Evolutionary conservation across 2,797 vertebrate species (phyloP), one percentile per base, ranked within the genome.

Genomic region (Hydrolagus colliei): DNA sequence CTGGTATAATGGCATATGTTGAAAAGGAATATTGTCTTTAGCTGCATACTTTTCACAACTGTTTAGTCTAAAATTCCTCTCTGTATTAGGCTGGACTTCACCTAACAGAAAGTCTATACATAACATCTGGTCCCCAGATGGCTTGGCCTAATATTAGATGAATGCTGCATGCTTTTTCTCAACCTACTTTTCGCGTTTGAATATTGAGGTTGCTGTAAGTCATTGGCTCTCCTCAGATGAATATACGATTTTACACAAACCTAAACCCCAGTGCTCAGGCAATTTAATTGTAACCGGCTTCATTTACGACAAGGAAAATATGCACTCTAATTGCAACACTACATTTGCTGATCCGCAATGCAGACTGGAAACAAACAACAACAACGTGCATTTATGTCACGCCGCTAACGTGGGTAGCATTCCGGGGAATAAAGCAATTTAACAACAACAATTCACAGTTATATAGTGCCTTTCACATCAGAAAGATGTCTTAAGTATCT

Each of bases 51-150:
- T 90, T 90, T 88, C 86, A 87, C 87, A 88, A 86, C 86, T 92
- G 91, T 91, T 94, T 93, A 93, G 91, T 91, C 92, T 93, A 88
- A 91, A 89, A 91, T 90, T 89, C 87, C 27, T 74, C 80, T 86
- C 89, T 88, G 86, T 88, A 72, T 35, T 67, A 88, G 88, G 89
- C 86, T 89, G 85, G 85, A 88, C 52, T 86, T 88, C 89, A 88
- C 86, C 84, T 90, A 87, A 89, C 87, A 20, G 88, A 90, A 87
- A 52, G 79, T 87, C 89, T 86, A 79, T 22, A 1, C 0, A 63
- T 79, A 91, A 91, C 91, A 93, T 91, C 92, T 93, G 92, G 89
- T 86, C 86, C 87, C 91, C 92, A 93, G 89, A 91, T 92, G 90
- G 52, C 5, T 41, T 20, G 9, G 16, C 16, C 27, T 18, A 68